Conservation (phyloP, 1,140 invertebrate species). For the Solen grandis region DNA sequence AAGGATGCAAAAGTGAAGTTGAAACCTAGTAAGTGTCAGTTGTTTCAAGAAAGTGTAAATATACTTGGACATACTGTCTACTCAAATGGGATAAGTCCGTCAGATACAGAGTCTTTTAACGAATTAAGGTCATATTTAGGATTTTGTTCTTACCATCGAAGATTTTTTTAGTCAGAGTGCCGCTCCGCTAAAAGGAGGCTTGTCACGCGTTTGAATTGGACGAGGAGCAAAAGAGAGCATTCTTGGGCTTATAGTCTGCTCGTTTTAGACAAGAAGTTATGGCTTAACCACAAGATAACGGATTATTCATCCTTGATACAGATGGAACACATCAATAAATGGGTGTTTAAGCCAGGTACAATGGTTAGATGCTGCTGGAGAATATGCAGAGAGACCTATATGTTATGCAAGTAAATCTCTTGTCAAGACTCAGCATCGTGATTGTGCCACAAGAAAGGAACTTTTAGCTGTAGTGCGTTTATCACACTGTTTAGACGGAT, state of each 20-base stretch:
- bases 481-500: slow-evolving; percentile 52
- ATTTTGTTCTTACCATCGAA: slow-evolving; percentile 3
- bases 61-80: slow-evolving; percentile 3
- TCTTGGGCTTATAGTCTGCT: not conserved
- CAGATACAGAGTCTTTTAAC: not conserved
- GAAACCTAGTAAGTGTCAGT: too few relatives aligned
- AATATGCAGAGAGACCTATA: not conserved
- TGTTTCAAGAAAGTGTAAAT: slow-evolving; percentile 5
- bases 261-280: not conserved
- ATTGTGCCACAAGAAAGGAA: slow-evolving; percentile 28
- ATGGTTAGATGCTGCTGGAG: not conserved
- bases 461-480: slow-evolving; percentile 53
- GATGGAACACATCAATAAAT: not conserved
- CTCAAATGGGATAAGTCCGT: not conserved
- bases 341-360: not conserved
- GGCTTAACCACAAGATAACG: not conserved
- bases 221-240: not conserved
- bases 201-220: not conserved
- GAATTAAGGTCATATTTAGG: slow-evolving; percentile 1
- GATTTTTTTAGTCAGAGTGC: not conserved
- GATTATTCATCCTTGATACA: not conserved
- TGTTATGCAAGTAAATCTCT: slow-evolving; percentile 5
- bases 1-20: not conserved
- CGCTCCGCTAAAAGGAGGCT: not conserved
- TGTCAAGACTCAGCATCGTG: not conserved